phyloP scores from a whole-genome alignment of 2,113 vertebrate species.

The Glaucidium brasilianum region DNA sequence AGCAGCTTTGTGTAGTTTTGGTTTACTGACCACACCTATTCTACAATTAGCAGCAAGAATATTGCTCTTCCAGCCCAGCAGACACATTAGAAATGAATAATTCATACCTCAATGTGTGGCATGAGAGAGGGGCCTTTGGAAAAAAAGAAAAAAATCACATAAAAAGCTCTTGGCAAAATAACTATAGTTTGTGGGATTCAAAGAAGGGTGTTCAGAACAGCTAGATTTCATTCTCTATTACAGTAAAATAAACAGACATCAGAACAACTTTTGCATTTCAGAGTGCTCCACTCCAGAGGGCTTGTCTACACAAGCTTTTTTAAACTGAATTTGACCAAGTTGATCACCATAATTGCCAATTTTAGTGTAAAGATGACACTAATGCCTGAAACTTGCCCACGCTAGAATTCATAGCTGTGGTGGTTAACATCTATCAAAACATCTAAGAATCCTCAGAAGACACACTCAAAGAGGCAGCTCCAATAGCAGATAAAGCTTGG shows the following conservation, averaged over 20 bases:
- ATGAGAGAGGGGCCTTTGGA: conserved; percentile 58
- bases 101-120: conserved; percentile 59
- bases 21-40: conserved; percentile 21
- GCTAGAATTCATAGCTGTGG: not conserved
- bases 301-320: conserved; percentile 10
- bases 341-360: conserved; percentile 37
- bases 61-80: conserved; percentile 52
- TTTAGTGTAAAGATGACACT: conserved; percentile 6
- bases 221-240: conserved; percentile 42
- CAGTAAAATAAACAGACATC: conserved; percentile 45
- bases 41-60: conserved; percentile 55
- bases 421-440: not conserved
- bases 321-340: not conserved
- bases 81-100: conserved; percentile 60
- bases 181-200: conserved; percentile 47
- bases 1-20: not conserved
- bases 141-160: conserved; percentile 61
- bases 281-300: not conserved
- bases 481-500: conserved; percentile 8
- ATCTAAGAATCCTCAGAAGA: not conserved
- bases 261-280: conserved; percentile 38
- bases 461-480: conserved; percentile 12
- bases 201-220: conserved; percentile 50
- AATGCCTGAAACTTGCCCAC: not conserved
- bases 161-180: conserved; percentile 61